These are phyloP conservation scores for Diploscapter pachys DNA, from an alignment of 1,140 invertebrate genomes.

Conservation along the genomic window DNA sequence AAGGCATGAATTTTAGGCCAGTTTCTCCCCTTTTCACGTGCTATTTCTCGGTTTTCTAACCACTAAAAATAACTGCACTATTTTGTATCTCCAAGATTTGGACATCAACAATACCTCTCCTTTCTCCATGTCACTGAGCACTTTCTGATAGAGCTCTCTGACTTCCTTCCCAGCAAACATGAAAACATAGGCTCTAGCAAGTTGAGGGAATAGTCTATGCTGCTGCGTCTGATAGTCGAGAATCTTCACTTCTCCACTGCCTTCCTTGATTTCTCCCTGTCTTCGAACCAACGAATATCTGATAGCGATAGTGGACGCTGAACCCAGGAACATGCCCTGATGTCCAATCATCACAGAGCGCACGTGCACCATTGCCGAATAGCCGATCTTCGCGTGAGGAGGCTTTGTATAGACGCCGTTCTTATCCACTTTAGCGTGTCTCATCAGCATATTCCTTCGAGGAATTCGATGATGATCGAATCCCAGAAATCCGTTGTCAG, in stretches of 20 bases:
- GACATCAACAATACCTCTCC: constrained; percentile 60
- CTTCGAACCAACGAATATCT: constrained; percentile 81
- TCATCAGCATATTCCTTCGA: constrained; percentile 84
- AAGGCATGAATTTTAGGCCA: too few species aligned
- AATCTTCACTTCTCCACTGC: constrained; percentile 77
- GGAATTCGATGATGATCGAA: constrained; percentile 68
- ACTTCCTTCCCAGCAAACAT: constrained; percentile 72
- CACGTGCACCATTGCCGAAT: constrained; percentile 93
- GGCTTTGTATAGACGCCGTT: constrained; percentile 84
- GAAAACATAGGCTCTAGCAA: constrained; percentile 76
- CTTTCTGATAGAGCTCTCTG: constrained; percentile 72
- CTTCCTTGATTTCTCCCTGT: constrained; percentile 78
- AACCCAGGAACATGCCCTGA: constrained; percentile 55
- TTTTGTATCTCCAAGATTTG: background rate
- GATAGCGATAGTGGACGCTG: constrained; percentile 61
- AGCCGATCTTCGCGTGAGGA: constrained; percentile 78
- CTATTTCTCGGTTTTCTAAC: too few species aligned
- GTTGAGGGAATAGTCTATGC: constrained; percentile 78
- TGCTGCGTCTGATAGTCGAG: constrained; percentile 89
- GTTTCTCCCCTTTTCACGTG: too few species aligned
- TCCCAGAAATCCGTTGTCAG: constrained; percentile 71
- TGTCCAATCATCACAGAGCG: constrained; percentile 69
- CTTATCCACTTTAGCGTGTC: constrained; percentile 73
- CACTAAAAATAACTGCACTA: too few species aligned
- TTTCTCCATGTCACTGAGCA: constrained; percentile 16